Percentiles rank a stretch among this genome's conserved stretches.
phyloP scores from a whole-genome alignment of 2,888 invertebrate genomes.

The Drosophila siamana region DNA sequence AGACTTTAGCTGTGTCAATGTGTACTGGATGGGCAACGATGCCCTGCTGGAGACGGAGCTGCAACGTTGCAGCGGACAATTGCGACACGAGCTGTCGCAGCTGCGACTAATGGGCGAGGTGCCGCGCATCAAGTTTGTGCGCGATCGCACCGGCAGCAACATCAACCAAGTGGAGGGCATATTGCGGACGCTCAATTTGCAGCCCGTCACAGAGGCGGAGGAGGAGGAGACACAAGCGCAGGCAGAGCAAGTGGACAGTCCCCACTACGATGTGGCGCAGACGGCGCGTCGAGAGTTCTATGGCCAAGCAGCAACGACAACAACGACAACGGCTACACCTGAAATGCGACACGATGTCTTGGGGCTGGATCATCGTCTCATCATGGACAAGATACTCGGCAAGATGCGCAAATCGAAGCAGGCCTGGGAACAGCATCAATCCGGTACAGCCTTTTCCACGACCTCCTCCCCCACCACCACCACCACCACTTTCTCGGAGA shows the following conservation, averaged over 20 bases:
- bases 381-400: slow-evolving; percentile 87
- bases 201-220: slow-evolving; percentile 7
- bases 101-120: slow-evolving; percentile 91
- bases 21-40: slow-evolving; percentile 89
- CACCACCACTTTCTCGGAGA: slow-evolving; percentile 20
- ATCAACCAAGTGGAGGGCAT: slow-evolving; percentile 88
- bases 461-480: background rate
- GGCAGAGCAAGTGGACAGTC: background rate
- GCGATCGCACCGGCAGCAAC: slow-evolving; percentile 88
- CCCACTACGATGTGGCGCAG: slow-evolving; percentile 46
- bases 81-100: slow-evolving; percentile 91
- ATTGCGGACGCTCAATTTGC: slow-evolving; percentile 83
- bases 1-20: slow-evolving; percentile 89
- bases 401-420: slow-evolving; percentile 87
- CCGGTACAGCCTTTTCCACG: background rate
- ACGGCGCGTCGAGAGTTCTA: slow-evolving; percentile 51
- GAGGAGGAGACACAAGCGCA: background rate
- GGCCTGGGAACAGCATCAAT: slow-evolving; percentile 86
- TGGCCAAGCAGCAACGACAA: slow-evolving; percentile 52
- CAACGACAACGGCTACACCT: slow-evolving; percentile 85
- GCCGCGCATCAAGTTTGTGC: slow-evolving; percentile 90
- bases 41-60: slow-evolving; percentile 87
- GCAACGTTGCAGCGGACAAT: slow-evolving; percentile 86
- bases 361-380: slow-evolving; percentile 89
- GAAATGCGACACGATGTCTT: slow-evolving; percentile 90